Percentiles rank a stretch among this genome's conserved stretches.
phyloP scores from a whole-genome alignment of 2,113 vertebrate species.

The Neoarius graeffei region DNA sequence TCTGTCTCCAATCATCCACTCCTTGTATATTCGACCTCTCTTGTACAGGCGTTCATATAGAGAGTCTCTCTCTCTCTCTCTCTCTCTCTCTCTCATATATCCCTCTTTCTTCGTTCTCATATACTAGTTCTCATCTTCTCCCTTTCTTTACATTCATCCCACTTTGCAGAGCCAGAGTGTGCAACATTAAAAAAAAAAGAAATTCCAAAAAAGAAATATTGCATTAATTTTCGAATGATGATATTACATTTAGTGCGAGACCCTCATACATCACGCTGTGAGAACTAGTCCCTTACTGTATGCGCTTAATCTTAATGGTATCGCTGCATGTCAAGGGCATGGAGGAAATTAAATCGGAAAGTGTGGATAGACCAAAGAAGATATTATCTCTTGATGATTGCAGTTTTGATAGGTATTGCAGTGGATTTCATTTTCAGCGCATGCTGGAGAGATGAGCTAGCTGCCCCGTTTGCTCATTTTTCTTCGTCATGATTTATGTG shows the following conservation, averaged over 20 bases:
- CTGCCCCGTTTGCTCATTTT: conserved; percentile 99
- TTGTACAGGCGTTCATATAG: neutral
- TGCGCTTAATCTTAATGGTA: conserved; percentile 99
- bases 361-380: conserved; percentile 99
- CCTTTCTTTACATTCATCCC: conserved; percentile 30
- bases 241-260: conserved; percentile 93
- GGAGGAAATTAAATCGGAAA: conserved; percentile 99
- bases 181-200: conserved; percentile 39
- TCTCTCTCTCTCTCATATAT: neutral
- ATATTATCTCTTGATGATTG: conserved; percentile 99
- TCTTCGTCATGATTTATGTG: conserved; percentile 99
- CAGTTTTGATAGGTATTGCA: conserved; percentile 99
- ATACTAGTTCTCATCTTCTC: conserved; percentile 52
- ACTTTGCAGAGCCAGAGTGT: conserved; percentile 8
- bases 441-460: conserved; percentile 98
- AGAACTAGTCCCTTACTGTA: conserved; percentile 93
- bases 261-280: conserved; percentile 92
- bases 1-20: neutral
- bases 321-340: conserved; percentile 99
- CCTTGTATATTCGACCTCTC: neutral
- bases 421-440: conserved; percentile 99
- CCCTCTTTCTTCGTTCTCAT: conserved; percentile 60
- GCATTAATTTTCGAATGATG: conserved; percentile 99
- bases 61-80: neutral
- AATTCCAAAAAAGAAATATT: conserved; percentile 97